Conservation (phyloP, 1,140 invertebrate genomes). For the Panagrolaimus sp. region DNA sequence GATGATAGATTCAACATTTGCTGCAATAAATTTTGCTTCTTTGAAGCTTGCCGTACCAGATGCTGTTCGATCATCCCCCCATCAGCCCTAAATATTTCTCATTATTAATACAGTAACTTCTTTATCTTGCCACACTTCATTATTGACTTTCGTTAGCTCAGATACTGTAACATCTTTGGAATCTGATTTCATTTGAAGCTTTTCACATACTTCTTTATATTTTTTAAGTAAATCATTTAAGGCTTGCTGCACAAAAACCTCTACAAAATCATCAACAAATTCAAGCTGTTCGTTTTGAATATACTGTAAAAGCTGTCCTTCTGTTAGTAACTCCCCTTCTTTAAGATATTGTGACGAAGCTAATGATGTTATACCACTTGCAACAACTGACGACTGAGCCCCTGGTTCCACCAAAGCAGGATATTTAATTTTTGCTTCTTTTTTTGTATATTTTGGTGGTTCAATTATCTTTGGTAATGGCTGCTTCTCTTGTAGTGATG, state of each 20-base stretch:
- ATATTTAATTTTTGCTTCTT: not conserved
- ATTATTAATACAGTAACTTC: slow-evolving; percentile 23
- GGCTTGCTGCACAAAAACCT: slow-evolving; percentile 17
- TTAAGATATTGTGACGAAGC: not conserved
- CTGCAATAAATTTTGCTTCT: too few species aligned
- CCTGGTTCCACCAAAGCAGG: not conserved
- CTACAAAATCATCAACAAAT: slow-evolving; percentile 41
- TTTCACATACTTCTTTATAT: slow-evolving; percentile 26
- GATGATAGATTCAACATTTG: too few species aligned
- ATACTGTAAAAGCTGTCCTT: slow-evolving; percentile 32
- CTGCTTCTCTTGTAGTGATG: not conserved
- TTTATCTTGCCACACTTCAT: slow-evolving; percentile 39
- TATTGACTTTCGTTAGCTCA: slow-evolving; percentile 25
- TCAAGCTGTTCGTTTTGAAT: slow-evolving; percentile 43
- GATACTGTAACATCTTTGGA: slow-evolving; percentile 14
- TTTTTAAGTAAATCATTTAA: slow-evolving; percentile 26
- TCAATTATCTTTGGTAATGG: not conserved
- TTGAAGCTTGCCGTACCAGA: too few species aligned
- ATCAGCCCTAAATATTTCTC: too few species aligned
- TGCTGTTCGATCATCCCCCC: too few species aligned
- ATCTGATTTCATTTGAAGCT: slow-evolving; percentile 26
- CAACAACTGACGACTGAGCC: not conserved
- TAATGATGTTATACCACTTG: not conserved
- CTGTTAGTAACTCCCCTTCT: slow-evolving; percentile 31
- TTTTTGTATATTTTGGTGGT: not conserved